Conservation (phyloP, 2,888 invertebrate genomes). For the Bellardia pandia region DNA sequence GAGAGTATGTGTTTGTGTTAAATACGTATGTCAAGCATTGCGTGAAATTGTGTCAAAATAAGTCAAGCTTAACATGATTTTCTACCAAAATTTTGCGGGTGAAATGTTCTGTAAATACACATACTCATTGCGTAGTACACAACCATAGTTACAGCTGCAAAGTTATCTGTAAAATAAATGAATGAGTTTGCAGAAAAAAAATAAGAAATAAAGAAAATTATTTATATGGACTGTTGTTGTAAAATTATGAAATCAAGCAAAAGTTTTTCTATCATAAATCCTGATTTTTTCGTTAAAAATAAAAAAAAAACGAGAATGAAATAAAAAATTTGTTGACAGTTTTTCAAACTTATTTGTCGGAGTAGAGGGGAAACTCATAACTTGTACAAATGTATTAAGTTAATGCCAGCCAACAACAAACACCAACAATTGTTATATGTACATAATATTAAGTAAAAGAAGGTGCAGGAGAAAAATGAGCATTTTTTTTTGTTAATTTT, state of each 20-base stretch:
- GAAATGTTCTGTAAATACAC: conserved; percentile 26
- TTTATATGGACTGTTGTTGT: conserved; percentile 4
- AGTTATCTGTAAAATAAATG: conserved; percentile 38
- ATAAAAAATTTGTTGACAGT: conserved; percentile 7
- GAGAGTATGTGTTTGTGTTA: conserved; percentile 37
- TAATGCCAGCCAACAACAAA: background rate
- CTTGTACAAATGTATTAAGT: background rate
- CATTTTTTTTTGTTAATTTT: background rate
- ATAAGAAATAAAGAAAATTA: background rate
- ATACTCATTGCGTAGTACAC: background rate
- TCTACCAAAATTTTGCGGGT: conserved; percentile 43
- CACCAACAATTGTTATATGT: no score
- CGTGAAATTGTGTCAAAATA: conserved; percentile 73
- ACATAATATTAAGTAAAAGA: background rate
- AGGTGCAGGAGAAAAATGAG: background rate
- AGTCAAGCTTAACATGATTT: conserved; percentile 72
- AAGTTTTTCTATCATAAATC: conserved; percentile 47
- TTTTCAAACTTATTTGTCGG: background rate
- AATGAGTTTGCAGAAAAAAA: conserved; percentile 38
- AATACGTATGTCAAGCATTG: conserved; percentile 68
- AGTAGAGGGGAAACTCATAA: background rate
- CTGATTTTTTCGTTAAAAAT: background rate
- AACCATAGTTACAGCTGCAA: background rate
- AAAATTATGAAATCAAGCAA: conserved; percentile 61
- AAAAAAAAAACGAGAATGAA: background rate